A percentile compares a stretch with the other conserved stretches of the same genome.
These are phyloP conservation scores for Erannis defoliaria DNA, from an alignment of 2,888 invertebrate genomes.

Conservation along the genomic window DNA sequence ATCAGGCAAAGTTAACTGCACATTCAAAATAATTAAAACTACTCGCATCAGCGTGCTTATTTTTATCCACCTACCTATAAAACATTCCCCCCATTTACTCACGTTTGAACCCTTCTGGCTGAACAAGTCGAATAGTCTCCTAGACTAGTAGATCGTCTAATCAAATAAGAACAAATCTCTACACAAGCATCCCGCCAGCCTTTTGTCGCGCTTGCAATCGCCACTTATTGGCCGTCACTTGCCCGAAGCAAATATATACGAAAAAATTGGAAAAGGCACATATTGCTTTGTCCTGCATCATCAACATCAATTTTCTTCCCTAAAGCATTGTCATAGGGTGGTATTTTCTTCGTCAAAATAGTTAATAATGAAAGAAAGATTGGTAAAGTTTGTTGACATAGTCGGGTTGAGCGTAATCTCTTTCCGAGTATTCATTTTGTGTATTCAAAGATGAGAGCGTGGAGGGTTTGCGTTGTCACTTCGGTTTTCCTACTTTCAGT, in stretches of 20 bases:
- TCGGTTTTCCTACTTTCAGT: slow-evolving; percentile 26
- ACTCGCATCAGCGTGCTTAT: no score
- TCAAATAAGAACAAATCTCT: slow-evolving; percentile 1
- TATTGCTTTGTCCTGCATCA: slow-evolving; percentile 32
- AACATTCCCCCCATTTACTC: no score
- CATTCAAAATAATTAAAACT: no score
- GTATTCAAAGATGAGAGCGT: slow-evolving; percentile 36
- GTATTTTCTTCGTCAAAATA: slow-evolving; percentile 24
- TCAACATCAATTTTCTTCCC: slow-evolving; percentile 6
- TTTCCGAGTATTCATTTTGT: slow-evolving; percentile 64
- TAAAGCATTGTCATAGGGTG: slow-evolving; percentile 12
- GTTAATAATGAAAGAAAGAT: slow-evolving; percentile 61
- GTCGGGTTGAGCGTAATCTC: slow-evolving; percentile 65
- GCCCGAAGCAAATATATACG: slow-evolving; percentile 40
- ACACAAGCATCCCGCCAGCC: neutral
- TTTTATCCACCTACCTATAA: no score
- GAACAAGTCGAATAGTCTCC: no score
- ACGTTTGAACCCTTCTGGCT: no score
- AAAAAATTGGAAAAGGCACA: slow-evolving; percentile 42
- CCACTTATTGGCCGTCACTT: slow-evolving; percentile 37
- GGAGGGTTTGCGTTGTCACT: slow-evolving; percentile 37
- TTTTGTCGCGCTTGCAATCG: slow-evolving; percentile 26
- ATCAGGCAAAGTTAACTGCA: no score
- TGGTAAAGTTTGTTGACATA: slow-evolving; percentile 67
- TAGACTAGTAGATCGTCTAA: neutral